phyloP scores from a whole-genome alignment of 2,797 vertebrate genomes.

The Galago senegalensis region DNA sequence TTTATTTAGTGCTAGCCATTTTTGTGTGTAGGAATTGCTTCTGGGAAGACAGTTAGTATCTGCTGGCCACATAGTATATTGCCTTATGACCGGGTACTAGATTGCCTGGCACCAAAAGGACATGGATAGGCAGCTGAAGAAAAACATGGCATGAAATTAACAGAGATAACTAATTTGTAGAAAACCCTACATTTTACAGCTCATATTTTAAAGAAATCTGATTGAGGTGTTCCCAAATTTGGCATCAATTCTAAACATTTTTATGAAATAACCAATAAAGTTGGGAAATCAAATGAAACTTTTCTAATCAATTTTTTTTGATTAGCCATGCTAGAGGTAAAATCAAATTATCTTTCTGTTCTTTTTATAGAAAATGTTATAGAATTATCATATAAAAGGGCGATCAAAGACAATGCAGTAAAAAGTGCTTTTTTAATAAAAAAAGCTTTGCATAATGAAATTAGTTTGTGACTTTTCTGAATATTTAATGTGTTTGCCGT shows the following conservation, averaged over 20 bases:
- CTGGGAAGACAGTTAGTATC: background rate
- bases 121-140: background rate
- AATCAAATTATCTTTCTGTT: background rate
- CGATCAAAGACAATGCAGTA: conserved; percentile 3
- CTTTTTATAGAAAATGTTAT: background rate
- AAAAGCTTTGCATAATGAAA: background rate
- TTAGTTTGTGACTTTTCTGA: conserved; percentile 7
- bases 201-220: conserved; percentile 29
- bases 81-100: background rate
- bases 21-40: background rate
- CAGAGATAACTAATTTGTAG: background rate
- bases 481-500: conserved; percentile 18
- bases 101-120: background rate
- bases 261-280: conserved; percentile 6
- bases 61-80: background rate
- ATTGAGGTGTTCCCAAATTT: background rate
- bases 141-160: background rate
- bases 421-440: background rate
- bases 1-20: background rate
- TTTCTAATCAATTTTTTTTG: background rate
- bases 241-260: background rate
- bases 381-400: background rate
- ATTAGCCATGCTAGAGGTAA: background rate
- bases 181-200: conserved; percentile 8
- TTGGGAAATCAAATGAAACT: background rate